A percentile compares a stretch with the other conserved stretches of the same genome.
These are phyloP conservation scores for Drosophila repleta DNA, from an alignment of 1,140 invertebrate species.

Conservation along the genomic window DNA sequence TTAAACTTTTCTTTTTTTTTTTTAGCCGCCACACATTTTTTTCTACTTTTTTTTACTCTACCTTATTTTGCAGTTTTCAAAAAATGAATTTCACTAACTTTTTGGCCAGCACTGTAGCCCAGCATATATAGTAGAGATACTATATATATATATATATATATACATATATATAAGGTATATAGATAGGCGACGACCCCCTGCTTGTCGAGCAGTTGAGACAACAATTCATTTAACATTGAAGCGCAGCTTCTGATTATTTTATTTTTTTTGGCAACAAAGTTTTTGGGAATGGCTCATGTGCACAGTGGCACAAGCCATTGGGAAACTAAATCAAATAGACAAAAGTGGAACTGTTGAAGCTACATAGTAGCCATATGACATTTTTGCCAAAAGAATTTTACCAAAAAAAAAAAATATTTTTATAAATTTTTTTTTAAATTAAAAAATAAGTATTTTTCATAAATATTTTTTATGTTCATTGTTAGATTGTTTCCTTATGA, in stretches of 20 bases:
- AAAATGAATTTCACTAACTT: conserved; percentile 75
- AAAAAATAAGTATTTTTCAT: too few relatives aligned
- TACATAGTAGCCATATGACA: too few relatives aligned
- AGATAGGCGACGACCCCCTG: neutral
- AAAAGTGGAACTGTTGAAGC: too few relatives aligned
- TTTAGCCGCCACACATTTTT: conserved; percentile 41
- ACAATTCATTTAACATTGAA: conserved; percentile 81
- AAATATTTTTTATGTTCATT: too few relatives aligned
- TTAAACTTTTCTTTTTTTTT: conserved; percentile 70
- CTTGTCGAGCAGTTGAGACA: conserved; percentile 76
- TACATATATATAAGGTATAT: neutral
- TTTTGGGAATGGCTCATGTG: conserved; percentile 60
- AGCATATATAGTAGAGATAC: conserved; percentile 35
- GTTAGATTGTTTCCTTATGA: too few relatives aligned
- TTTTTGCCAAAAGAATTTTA: too few relatives aligned
- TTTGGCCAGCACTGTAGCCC: conserved; percentile 45
- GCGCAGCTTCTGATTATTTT: conserved; percentile 50
- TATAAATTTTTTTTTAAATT: too few relatives aligned
- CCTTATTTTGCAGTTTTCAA: conserved; percentile 65
- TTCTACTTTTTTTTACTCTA: conserved; percentile 38
- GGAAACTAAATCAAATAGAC: neutral
- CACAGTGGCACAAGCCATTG: conserved; percentile 47
- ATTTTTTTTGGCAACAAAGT: conserved; percentile 54
- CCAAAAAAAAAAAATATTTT: too few relatives aligned
- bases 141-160: neutral